phyloP scores from a whole-genome alignment of 2,888 invertebrate genomes.

The Odontomyia ornata region DNA sequence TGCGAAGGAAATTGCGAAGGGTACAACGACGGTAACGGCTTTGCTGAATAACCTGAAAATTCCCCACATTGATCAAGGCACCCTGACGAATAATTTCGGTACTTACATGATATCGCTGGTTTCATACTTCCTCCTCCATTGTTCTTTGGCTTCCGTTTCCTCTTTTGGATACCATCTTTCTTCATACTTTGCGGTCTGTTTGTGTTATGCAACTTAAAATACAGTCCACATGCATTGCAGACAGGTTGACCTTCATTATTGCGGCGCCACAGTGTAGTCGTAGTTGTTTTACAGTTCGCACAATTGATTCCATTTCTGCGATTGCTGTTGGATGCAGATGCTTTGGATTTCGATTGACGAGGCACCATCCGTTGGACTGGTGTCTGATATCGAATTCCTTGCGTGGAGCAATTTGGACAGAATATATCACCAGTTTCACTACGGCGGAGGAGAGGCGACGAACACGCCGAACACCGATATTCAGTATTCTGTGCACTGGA shows the following conservation, averaged over 20 bases:
- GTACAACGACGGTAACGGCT: conserved; percentile 56
- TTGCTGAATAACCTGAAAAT: conserved; percentile 43
- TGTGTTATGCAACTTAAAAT: conserved; percentile 65
- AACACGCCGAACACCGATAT: conserved; percentile 26
- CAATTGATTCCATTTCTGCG: conserved; percentile 65
- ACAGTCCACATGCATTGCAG: conserved; percentile 81
- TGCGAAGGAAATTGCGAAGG: conserved; percentile 55
- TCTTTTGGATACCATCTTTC: conserved; percentile 97
- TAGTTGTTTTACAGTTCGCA: conserved; percentile 72
- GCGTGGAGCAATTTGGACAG: conserved; percentile 37
- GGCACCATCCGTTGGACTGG: conserved; percentile 54
- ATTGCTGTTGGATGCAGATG: conserved; percentile 57
- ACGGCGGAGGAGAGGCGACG: conserved; percentile 50
- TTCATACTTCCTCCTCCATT: conserved; percentile 51
- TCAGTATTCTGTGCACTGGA: neutral
- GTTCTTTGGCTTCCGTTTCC: conserved; percentile 89
- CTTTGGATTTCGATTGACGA: conserved; percentile 59
- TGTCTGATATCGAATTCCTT: conserved; percentile 33
- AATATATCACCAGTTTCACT: conserved; percentile 51
- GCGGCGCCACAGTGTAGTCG: conserved; percentile 84
- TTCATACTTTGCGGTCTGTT: conserved; percentile 97
- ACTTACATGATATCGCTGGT: conserved; percentile 55
- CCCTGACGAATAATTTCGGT: neutral
- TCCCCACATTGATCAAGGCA: neutral
- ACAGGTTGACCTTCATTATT: conserved; percentile 87